Conservation (phyloP, 2,797 vertebrate genomes). For the Tarsius wallacei region DNA sequence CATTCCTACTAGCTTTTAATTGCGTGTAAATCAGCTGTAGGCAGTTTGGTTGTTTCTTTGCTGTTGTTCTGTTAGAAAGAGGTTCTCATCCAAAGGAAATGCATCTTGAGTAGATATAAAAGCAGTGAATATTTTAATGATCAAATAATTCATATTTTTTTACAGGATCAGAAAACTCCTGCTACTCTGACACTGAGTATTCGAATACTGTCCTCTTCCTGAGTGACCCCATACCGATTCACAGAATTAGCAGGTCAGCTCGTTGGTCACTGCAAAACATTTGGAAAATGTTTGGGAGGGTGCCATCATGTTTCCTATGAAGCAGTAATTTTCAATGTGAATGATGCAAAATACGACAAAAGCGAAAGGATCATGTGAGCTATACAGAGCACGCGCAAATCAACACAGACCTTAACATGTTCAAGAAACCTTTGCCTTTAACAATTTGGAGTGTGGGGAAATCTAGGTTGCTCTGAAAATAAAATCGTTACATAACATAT, state of each 20-base stretch:
- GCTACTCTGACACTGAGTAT: not conserved
- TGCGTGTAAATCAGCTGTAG: not conserved
- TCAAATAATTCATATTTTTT: constrained; percentile 42
- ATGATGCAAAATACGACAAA: constrained; percentile 25
- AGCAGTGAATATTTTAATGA: constrained; percentile 67
- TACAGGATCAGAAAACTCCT: not conserved
- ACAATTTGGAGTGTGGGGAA: constrained; percentile 18
- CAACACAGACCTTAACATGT: not conserved
- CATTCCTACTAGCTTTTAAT: constrained; percentile 85
- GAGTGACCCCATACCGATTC: not conserved
- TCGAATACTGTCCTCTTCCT: not conserved
- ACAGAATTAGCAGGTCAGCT: constrained; percentile 29
- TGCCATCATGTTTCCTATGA: not conserved
- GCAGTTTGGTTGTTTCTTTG: constrained; percentile 74
- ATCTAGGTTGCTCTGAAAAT: constrained; percentile 64
- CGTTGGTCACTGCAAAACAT: constrained; percentile 38
- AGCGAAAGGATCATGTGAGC: not conserved
- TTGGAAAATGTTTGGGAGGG: constrained; percentile 69
- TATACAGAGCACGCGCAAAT: not conserved
- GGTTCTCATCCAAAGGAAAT: constrained; percentile 53
- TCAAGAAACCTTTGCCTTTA: constrained; percentile 52
- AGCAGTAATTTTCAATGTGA: constrained; percentile 42
- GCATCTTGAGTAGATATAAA: constrained; percentile 54
- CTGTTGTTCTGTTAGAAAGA: not conserved
- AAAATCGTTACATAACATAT: constrained; percentile 25